These are phyloP conservation scores for Spodoptera littoralis DNA, from an alignment of 2,888 invertebrate species.

Conservation along the genomic window DNA sequence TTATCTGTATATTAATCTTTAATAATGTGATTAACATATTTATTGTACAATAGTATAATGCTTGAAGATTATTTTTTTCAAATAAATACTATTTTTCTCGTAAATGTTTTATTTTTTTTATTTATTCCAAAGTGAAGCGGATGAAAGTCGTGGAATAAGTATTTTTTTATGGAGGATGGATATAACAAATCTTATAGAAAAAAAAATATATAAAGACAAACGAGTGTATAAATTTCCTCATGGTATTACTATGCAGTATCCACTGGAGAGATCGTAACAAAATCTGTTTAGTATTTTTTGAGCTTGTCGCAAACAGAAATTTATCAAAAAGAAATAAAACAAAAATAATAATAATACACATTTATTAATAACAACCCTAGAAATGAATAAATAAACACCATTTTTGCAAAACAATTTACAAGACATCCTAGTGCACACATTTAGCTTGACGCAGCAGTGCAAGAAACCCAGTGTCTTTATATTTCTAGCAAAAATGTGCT, in stretches of 20 bases:
- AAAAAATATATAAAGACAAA: no score
- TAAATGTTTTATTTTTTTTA: constrained; percentile 7
- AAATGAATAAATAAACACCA: constrained; percentile 14
- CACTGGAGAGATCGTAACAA: no score
- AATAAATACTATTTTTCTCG: constrained; percentile 65
- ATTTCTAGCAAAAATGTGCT: constrained; percentile 26
- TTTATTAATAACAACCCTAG: constrained; percentile 30
- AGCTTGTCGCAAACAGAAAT: no score
- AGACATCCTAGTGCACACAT: constrained; percentile 6
- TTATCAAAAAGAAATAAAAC: constrained; percentile 10
- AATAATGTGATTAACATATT: constrained; percentile 29
- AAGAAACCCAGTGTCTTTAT: constrained; percentile 5
- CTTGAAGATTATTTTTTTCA: constrained; percentile 56
- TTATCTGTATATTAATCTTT: constrained; percentile 25
- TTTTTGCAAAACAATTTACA: constrained; percentile 26
- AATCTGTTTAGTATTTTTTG: no score
- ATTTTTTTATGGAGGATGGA: background rate
- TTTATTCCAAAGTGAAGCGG: background rate
- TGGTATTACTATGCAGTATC: no score
- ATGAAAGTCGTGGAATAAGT: background rate
- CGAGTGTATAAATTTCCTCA: no score
- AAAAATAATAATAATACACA: background rate
- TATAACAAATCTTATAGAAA: no score
- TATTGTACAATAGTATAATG: constrained; percentile 41
- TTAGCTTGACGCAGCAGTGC: constrained; percentile 11